Evolutionary conservation across 2,888 invertebrate genomes (phyloP).

Genomic region (Folsomia candida): DNA sequence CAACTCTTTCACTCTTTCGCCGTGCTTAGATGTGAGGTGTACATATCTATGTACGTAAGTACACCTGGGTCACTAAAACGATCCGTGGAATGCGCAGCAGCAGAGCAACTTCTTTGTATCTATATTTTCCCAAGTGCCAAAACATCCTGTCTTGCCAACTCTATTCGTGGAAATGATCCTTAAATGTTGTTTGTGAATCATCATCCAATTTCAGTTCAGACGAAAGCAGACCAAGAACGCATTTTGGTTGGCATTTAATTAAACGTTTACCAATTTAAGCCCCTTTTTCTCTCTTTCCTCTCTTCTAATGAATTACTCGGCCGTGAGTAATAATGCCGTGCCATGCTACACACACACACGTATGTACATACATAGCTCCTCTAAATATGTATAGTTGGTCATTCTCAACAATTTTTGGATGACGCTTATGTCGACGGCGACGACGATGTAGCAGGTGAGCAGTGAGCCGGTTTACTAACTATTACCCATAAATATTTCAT

Average conservation of each 20-base stretch:
- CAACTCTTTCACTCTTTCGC: not conserved
- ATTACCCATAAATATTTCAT: too few species aligned
- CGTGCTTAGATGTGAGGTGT: not conserved
- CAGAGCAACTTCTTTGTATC: too few species aligned
- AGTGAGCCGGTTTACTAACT: too few species aligned
- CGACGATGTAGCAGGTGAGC: too few species aligned
- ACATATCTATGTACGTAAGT: not conserved
- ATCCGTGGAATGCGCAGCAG: slow-evolving; percentile 2
- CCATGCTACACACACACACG: too few species aligned
- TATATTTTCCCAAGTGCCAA: not conserved
- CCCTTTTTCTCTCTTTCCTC: too few species aligned
- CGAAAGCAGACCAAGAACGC: too few species aligned
- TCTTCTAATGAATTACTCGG: not conserved
- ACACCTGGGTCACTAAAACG: not conserved
- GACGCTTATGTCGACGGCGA: too few species aligned
- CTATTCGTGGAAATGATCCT: not conserved
- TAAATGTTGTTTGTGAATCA: not conserved
- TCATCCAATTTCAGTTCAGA: not conserved
- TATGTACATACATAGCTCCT: too few species aligned
- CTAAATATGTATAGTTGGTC: too few species aligned
- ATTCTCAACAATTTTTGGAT: too few species aligned
- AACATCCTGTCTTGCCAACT: not conserved
- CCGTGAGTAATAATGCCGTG: too few species aligned
- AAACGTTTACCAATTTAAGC: not conserved
- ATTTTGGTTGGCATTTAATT: not conserved